A percentile compares a stretch with the other conserved stretches of the same genome.
Conservation (phyloP, 2,113 vertebrate genomes). For the Thalassarche chlororhynchos region DNA sequence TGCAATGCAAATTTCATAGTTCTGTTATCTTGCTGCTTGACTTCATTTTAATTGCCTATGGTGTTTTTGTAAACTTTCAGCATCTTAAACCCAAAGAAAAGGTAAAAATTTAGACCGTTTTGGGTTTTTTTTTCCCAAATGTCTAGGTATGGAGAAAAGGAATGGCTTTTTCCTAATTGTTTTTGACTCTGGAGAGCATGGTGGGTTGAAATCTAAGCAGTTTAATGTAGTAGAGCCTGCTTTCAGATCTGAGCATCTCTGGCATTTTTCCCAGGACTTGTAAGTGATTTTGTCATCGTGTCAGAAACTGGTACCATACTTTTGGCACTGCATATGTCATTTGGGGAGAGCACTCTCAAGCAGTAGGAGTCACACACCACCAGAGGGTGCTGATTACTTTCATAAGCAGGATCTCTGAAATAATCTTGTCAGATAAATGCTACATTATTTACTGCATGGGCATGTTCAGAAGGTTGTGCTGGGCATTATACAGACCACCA, state of each 20-base stretch:
- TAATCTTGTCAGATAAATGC: neutral
- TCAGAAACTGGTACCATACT: neutral
- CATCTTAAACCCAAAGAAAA: neutral
- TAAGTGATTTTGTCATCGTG: neutral
- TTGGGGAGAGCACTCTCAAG: neutral
- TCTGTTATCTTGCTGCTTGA: neutral
- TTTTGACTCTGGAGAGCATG: neutral
- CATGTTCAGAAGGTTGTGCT: neutral
- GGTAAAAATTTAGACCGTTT: neutral
- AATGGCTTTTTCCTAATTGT: neutral
- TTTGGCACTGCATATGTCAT: neutral
- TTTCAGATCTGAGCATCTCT: neutral
- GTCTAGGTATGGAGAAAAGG: neutral
- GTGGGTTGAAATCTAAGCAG: neutral
- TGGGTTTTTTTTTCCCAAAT: neutral
- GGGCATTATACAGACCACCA: neutral
- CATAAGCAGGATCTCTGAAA: neutral
- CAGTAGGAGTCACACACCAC: neutral
- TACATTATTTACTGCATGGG: neutral
- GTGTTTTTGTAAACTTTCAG: neutral
- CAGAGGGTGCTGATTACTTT: slow-evolving; percentile 62
- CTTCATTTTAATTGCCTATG: neutral
- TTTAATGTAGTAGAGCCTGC: neutral
- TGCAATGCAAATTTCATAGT: neutral
- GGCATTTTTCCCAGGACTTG: neutral